Evolutionary conservation across 2,797 vertebrate genomes (phyloP), one percentile per base, ranked within the genome.

Genomic region (Catamblyrhynchus diadema): DNA sequence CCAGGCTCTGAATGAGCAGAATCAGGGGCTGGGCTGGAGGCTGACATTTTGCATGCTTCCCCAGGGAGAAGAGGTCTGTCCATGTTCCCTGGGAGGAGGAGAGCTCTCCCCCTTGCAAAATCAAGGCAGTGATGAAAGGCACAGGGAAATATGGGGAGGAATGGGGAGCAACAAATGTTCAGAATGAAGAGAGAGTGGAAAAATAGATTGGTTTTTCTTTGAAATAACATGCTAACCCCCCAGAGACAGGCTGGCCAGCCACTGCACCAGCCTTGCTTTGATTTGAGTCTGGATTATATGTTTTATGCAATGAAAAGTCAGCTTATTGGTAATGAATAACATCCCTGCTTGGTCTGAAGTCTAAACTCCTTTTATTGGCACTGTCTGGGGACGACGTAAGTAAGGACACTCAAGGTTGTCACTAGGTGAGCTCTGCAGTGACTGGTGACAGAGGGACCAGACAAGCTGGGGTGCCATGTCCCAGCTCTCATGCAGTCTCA

Each of bases 391-490:
- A 93, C 25, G 2, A 78, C 8, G 19, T 45, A 86, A 88, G 84
- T 82, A 79, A 94, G 93, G 93, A 93, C 95, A 30, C 82, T 94
- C 87, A 93, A 95, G 91, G 96, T 94, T 94, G 96, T 92, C 91
- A 85, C 91, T 95, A 92, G 91, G 93, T 93, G 94, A 86, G 90
- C 65, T 90, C 79, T 91, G 90, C 80, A 71, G 73, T 2, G 13
- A 14, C 42, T 62, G 66, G 50, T 77, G 73, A 70, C 51, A 67
- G 81, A 85, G 72, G 87, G 79, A 74, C 45, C 6, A 9, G 53
- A 42, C 69, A 74, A 91, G 59, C 81, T 33, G 75, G 65, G 78
- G 65, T 93, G 72, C 61, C 62, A 57, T 16, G 37, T 71, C 41
- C 48, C 33, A 50, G 81, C 42, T 62, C 73, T 71, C 3, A 2